These are phyloP conservation scores for Cossypha heuglini DNA, from an alignment of 2,797 vertebrate species.

Conservation along the genomic window DNA sequence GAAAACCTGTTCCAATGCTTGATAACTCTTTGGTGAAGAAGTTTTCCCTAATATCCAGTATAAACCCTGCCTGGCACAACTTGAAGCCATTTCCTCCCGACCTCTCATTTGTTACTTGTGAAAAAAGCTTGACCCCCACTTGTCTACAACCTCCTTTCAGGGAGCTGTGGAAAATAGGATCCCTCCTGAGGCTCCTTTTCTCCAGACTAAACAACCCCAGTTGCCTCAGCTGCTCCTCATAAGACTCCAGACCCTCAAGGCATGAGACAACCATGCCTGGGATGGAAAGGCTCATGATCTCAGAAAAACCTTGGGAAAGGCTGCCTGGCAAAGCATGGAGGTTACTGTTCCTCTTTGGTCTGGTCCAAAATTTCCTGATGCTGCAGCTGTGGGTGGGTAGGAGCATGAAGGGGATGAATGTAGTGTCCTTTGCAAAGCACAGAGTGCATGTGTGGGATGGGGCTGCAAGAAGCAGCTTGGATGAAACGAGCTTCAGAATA, in stretches of 20 bases:
- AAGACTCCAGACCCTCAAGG: neutral
- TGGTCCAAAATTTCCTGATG: neutral
- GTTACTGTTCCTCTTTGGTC: neutral
- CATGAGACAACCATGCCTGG: neutral
- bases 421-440: neutral
- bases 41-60: neutral
- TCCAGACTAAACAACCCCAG: neutral
- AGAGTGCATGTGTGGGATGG: rapidly evolving
- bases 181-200: neutral
- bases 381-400: neutral
- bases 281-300: neutral
- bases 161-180: neutral
- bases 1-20: neutral
- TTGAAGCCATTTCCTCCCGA: neutral
- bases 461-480: neutral
- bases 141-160: neutral
- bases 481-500: rapidly evolving
- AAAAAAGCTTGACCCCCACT: rapidly evolving
- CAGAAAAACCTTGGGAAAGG: neutral
- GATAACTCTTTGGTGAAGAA: neutral
- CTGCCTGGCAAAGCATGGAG: neutral
- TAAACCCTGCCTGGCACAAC: rapidly evolving
- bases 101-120: neutral
- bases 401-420: rapidly evolving
- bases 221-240: neutral